Evolutionary conservation across 2,113 vertebrate genomes (phyloP).

Genomic region (Zosterops japonicus): DNA sequence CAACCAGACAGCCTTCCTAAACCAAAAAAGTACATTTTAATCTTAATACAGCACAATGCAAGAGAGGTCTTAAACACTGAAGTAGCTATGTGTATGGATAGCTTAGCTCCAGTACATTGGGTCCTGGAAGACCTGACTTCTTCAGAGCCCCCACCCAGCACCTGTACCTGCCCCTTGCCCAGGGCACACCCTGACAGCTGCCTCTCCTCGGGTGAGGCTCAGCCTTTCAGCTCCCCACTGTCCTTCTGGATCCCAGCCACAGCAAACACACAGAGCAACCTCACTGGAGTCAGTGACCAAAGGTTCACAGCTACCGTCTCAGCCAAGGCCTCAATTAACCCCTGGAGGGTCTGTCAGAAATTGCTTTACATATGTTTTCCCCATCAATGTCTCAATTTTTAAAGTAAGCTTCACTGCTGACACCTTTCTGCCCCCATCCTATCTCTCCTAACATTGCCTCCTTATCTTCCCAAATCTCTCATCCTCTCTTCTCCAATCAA

Average conservation of each 20-base stretch:
- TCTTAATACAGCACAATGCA: background rate
- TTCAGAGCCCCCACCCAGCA: background rate
- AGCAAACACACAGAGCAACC: background rate
- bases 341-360: background rate
- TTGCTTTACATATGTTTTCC: background rate
- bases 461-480: background rate
- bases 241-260: slow-evolving; percentile 3
- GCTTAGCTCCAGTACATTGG: background rate
- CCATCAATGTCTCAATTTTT: background rate
- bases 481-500: background rate
- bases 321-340: background rate
- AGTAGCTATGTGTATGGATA: background rate
- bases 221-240: background rate
- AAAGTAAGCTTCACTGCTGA: background rate
- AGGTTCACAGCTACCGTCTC: background rate
- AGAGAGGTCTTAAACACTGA: background rate
- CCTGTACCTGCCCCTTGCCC: background rate
- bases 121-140: background rate
- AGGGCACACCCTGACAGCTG: background rate
- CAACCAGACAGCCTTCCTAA: slow-evolving; percentile 18
- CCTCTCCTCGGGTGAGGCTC: background rate
- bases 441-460: background rate
- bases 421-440: background rate
- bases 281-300: background rate
- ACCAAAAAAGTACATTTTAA: slow-evolving; percentile 15